These are phyloP conservation scores for Cantharis flavilabris DNA, from an alignment of 2,888 invertebrate species.

Conservation along the genomic window DNA sequence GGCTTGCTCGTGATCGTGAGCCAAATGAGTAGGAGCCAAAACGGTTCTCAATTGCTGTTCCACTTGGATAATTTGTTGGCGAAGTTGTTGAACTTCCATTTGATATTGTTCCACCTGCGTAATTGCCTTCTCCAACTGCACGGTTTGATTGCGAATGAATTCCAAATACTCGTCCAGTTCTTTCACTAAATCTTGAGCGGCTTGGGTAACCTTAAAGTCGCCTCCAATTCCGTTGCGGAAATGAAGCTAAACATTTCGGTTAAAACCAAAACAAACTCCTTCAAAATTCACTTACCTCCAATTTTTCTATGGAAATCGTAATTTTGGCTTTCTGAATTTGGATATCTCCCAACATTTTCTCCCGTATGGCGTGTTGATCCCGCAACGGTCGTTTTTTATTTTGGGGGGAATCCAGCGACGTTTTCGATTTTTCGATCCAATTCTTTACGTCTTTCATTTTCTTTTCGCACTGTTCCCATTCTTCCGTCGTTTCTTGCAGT, in stretches of 20 bases:
- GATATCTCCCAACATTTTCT: slow-evolving; percentile 85
- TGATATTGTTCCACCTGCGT: slow-evolving; percentile 87
- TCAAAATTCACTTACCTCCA: slow-evolving; percentile 67
- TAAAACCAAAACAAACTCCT: not conserved
- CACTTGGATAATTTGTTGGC: slow-evolving; percentile 82
- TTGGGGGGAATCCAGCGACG: slow-evolving; percentile 76
- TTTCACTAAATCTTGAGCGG: slow-evolving; percentile 69
- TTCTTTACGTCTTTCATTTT: slow-evolving; percentile 87
- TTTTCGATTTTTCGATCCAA: slow-evolving; percentile 87
- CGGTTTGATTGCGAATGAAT: slow-evolving; percentile 67
- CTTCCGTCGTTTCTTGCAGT: slow-evolving; percentile 89
- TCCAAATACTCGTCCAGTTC: slow-evolving; percentile 70
- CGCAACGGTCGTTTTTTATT: slow-evolving; percentile 85
- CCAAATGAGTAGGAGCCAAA: slow-evolving; percentile 81
- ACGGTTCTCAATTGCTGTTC: slow-evolving; percentile 86
- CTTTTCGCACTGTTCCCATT: slow-evolving; percentile 95
- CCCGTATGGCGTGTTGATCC: slow-evolving; percentile 83
- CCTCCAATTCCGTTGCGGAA: slow-evolving; percentile 85
- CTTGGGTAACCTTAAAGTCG: slow-evolving; percentile 73
- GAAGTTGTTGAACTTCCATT: slow-evolving; percentile 82
- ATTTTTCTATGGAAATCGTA: slow-evolving; percentile 85
- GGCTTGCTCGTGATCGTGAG: slow-evolving; percentile 81
- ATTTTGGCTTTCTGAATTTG: slow-evolving; percentile 90
- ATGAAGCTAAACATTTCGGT: slow-evolving; percentile 68
- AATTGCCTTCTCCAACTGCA: slow-evolving; percentile 74